Evolutionary conservation across 1,140 invertebrate genomes (phyloP), one percentile per base, ranked within the genome.

Genomic region (Pomacea maculata): DNA sequence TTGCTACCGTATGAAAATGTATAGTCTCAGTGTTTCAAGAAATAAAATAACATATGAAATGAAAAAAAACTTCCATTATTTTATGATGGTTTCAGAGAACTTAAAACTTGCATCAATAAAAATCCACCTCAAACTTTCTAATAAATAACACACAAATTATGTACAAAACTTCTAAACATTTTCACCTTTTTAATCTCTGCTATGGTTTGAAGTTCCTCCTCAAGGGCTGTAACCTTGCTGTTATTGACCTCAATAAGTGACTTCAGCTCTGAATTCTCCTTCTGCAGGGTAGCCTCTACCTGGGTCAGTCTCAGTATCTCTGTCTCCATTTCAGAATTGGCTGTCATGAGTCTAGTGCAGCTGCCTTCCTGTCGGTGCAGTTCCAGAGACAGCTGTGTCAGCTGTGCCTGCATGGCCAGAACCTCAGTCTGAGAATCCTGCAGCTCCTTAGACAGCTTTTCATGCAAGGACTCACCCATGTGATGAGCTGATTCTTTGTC

Each of bases 391-490:
- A 79, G 67, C 25, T 80, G 77, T 3, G 80, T 25, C 67, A 80
- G 52, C 10, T 68, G 12, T 10, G 76, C 45, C 63, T 80, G 68
- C 79, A 75, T 67, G 71, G 61, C 52, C 61, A 15, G n/a, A 12
- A 75, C 70, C 65, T 75, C 80, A 19, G 73, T 25, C 79, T 84
- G 78, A 10, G 77, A 75, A 12, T 74, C 72, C 19, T 78, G 71
- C 19, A 84, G 63, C 19, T 84, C 80, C 61, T 61, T 45, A 19
- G 71, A 78, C 7, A 83, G 80, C 52, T 79, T 76, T 25, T 83
- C 70, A 57, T 80, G 75, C 63, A 80, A 75, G 25, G 68, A 57
- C 25, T 65, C 73, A 52, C 78, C 78, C 54, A 68, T 79, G 52
- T 57, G 54, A 12, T 81, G 61, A 9, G 72, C 72, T 15, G 73